Conservation (phyloP, 2,113 vertebrate genomes). For the Petaurus breviceps region DNA sequence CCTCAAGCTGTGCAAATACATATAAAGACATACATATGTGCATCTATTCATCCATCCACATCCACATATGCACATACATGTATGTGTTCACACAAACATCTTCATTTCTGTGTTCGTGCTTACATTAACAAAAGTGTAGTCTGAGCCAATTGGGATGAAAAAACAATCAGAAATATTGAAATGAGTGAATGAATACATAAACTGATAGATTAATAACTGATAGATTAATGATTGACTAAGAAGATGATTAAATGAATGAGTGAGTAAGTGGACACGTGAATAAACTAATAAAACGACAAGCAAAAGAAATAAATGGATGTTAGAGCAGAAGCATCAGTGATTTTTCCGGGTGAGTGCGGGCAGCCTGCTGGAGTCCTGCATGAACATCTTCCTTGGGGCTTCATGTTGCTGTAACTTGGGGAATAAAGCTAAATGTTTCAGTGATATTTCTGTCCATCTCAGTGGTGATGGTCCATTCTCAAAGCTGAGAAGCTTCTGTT, state of each 20-base stretch:
- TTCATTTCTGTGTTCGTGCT: not conserved
- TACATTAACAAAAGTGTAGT: not conserved
- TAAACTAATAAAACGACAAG: not conserved
- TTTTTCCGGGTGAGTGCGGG: not conserved
- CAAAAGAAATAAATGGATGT: not conserved
- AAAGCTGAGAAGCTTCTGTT: not conserved
- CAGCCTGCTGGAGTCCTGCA: not conserved
- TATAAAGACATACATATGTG: not conserved
- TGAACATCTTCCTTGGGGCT: not conserved
- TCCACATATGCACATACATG: not conserved
- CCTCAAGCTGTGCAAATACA: not conserved
- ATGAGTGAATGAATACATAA: not conserved
- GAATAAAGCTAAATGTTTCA: not conserved
- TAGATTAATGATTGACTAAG: no score
- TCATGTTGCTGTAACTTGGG: not conserved
- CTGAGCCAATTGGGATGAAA: not conserved
- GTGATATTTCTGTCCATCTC: not conserved
- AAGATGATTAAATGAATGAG: not conserved
- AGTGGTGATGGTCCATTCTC: no score
- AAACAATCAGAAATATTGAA: not conserved
- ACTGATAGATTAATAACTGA: no score
- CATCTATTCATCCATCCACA: no score
- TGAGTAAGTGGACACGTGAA: not conserved
- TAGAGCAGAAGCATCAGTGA: not conserved
- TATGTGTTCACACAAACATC: no score